Evolutionary conservation across 2,888 invertebrate species (phyloP), one percentile per base, ranked within the genome.

Genomic region (Eupithecia subfuscata): DNA sequence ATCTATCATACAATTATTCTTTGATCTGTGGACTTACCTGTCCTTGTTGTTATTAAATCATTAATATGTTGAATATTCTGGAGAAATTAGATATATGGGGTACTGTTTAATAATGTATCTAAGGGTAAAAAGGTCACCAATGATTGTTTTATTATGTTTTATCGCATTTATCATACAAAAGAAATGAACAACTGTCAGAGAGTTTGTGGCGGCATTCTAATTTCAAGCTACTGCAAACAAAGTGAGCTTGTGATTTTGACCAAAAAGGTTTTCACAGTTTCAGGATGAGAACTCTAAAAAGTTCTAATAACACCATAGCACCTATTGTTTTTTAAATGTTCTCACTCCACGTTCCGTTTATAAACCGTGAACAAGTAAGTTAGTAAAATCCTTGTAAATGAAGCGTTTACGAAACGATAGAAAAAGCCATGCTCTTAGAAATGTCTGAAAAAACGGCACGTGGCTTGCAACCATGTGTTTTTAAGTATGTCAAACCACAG

Each of bases 381-480:
- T 34, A 34, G 7, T 5, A 40, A 40, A 0, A 9, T 40, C 9
- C 40, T 40, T 9, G 40, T n/a, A 40, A 40, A 40, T 9, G 2
- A 34, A 5, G 34, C 34, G 34, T 34, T 34, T 34, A 34, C 34
- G 7, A 34, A 34, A 34, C 22, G 56, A 56, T 56, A 22, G 56
- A 22, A 34, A 64, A 34, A 64, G 6, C 16, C 18, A 70, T 37
- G 22, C 63, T 8, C n/a, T 69, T 69, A 6, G 22, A 45, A 68
- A 67, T 68, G 45, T 0, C 22, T 43, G 37, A 83, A 83, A 86
- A 85, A 81, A 79, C 43, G 81, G 87, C 90, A 86, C 88, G 91
- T 87, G 90, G 79, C 84, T 65, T 71, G 25, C 18, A 40, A 78
- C 75, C 89, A 89, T 83, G 80, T 89, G 88, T 83, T 80, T 74